phyloP scores from a whole-genome alignment of 2,888 invertebrate species.

The Scotopteryx bipunctaria region DNA sequence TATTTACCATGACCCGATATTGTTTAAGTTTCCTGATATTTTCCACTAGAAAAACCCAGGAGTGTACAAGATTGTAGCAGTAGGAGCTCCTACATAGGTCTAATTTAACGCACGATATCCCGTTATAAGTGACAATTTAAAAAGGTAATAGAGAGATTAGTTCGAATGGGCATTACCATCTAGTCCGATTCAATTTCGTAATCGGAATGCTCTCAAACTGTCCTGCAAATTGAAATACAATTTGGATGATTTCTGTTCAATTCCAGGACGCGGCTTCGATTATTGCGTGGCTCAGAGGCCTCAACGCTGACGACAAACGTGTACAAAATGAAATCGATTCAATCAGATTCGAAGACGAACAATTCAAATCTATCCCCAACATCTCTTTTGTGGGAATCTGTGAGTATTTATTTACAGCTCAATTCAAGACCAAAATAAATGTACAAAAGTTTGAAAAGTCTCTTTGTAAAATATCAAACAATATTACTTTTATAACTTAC shows the following conservation, averaged over 20 bases:
- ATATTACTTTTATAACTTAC: no score
- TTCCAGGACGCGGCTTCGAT: conserved; percentile 55
- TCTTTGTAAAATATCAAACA: neutral
- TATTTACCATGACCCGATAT: no score
- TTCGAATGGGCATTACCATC: neutral
- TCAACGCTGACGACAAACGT: conserved; percentile 47
- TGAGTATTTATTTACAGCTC: conserved; percentile 42
- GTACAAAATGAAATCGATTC: conserved; percentile 52
- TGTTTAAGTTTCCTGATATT: no score
- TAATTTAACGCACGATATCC: no score
- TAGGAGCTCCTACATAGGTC: no score
- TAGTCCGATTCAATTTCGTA: neutral
- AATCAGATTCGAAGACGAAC: conserved; percentile 52
- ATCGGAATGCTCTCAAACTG: conserved; percentile 9
- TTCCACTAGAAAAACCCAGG: no score
- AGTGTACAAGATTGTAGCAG: no score
- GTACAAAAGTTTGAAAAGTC: neutral
- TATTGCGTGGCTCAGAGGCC: conserved; percentile 54
- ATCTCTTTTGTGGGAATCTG: conserved; percentile 54
- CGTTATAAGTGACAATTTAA: no score
- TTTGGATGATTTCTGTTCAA: conserved; percentile 1
- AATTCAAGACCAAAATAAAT: conserved; percentile 5
- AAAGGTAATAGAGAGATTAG: no score
- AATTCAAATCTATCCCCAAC: conserved; percentile 54
- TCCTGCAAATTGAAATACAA: conserved; percentile 3